Evolutionary conservation across 2,113 vertebrate genomes (phyloP).

Genomic region (Choloepus hoffmanni): DNA sequence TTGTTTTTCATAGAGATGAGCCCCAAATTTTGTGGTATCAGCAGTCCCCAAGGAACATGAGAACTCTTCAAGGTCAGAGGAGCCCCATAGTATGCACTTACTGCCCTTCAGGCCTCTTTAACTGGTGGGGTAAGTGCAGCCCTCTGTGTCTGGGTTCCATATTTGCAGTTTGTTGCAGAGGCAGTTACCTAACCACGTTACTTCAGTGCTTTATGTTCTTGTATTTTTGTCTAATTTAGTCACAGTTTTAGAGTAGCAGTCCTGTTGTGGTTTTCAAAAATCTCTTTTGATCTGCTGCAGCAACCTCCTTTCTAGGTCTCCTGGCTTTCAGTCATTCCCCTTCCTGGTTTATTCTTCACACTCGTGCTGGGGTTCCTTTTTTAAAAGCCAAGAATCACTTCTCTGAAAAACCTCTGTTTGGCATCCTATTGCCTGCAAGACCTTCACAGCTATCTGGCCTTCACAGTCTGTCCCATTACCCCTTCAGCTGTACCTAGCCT

Average conservation of each 20-base stretch:
- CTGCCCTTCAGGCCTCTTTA: not conserved
- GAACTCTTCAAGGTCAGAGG: not conserved
- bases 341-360: not conserved
- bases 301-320: not conserved
- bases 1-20: not conserved
- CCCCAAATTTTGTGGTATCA: not conserved
- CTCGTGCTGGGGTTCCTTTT: not conserved
- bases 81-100: not conserved
- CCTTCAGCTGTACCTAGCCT: not conserved
- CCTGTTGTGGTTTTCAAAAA: not conserved
- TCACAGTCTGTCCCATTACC: not conserved
- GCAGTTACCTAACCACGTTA: not conserved
- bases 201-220: not conserved
- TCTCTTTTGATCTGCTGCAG: not conserved
- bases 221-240: not conserved
- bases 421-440: not conserved
- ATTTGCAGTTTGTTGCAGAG: not conserved
- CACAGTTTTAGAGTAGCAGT: not conserved
- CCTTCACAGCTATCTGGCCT: not conserved
- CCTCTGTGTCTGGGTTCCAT: not conserved
- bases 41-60: not conserved
- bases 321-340: not conserved
- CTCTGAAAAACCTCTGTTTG: not conserved
- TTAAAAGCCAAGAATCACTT: not conserved
- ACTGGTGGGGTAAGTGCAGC: not conserved